A percentile compares a stretch with the other conserved stretches of the same genome.
These are phyloP conservation scores for Andrena trimmerana DNA, from an alignment of 2,888 invertebrate genomes.

Conservation along the genomic window DNA sequence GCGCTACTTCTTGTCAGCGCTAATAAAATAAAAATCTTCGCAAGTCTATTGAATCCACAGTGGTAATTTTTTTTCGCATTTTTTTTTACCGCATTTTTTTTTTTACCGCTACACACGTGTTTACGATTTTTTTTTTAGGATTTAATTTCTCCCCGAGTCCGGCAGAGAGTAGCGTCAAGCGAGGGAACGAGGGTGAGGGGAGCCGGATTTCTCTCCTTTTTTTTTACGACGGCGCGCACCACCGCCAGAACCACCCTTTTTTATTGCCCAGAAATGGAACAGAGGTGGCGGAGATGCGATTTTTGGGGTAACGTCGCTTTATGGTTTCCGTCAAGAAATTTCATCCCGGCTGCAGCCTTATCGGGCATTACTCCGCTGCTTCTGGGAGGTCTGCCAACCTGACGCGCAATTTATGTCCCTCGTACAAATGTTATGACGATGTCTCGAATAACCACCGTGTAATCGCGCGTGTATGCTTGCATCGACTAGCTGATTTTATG, in stretches of 20 bases:
- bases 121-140: not conserved
- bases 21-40: not conserved
- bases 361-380: conserved; percentile 61
- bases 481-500: conserved; percentile 5
- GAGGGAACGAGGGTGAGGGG: not conserved
- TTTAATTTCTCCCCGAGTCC: not conserved
- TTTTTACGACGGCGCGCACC: conserved; percentile 43
- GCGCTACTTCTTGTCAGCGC: not conserved
- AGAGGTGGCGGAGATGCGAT: conserved; percentile 54
- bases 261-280: conserved; percentile 51
- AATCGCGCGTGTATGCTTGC: conserved; percentile 33
- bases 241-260: conserved; percentile 43
- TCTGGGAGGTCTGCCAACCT: conserved; percentile 64
- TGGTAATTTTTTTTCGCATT: not conserved
- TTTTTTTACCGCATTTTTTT: no score
- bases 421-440: conserved; percentile 49
- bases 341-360: conserved; percentile 55
- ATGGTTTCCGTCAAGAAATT: conserved; percentile 64
- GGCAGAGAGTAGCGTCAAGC: conserved; percentile 2
- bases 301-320: conserved; percentile 56
- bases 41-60: not conserved
- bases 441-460: conserved; percentile 54
- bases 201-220: not conserved
- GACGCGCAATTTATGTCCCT: conserved; percentile 42
- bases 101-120: not conserved